Evolutionary conservation across 2,797 vertebrate species (phyloP).

Genomic region (Silurus aristotelis): DNA sequence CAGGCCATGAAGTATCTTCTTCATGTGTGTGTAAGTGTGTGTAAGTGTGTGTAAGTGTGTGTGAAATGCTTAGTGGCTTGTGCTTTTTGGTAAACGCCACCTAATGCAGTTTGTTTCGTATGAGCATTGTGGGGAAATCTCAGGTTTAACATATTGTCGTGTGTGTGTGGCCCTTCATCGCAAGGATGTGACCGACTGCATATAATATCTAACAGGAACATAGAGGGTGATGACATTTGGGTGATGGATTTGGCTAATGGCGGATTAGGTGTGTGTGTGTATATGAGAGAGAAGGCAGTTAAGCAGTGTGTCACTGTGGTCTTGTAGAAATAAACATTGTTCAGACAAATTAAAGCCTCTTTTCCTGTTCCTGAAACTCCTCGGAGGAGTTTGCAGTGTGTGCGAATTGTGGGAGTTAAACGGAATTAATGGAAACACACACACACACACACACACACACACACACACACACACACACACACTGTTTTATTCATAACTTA

Average conservation of each 20-base stretch:
- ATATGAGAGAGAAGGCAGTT: conserved; percentile 59
- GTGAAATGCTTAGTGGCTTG: not conserved
- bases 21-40: not conserved
- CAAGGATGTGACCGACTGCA: not conserved
- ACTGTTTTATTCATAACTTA: not conserved
- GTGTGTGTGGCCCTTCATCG: not conserved
- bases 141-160: not conserved
- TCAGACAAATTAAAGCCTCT: not conserved
- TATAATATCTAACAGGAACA: not conserved
- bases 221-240: not conserved
- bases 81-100: not conserved
- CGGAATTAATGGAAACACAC: not conserved
- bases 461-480: not conserved
- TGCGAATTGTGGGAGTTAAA: not conserved
- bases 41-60: not conserved
- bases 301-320: conserved; percentile 18
- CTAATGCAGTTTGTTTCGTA: not conserved
- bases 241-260: no score
- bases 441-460: not conserved
- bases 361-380: not conserved
- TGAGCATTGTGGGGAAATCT: not conserved
- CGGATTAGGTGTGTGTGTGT: conserved; percentile 32
- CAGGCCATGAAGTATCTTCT: no score
- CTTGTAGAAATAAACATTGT: conserved; percentile 33
- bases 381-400: conserved; percentile 27